phyloP scores from a whole-genome alignment of 2,113 vertebrate species.

The Xenopus tropicalis region DNA sequence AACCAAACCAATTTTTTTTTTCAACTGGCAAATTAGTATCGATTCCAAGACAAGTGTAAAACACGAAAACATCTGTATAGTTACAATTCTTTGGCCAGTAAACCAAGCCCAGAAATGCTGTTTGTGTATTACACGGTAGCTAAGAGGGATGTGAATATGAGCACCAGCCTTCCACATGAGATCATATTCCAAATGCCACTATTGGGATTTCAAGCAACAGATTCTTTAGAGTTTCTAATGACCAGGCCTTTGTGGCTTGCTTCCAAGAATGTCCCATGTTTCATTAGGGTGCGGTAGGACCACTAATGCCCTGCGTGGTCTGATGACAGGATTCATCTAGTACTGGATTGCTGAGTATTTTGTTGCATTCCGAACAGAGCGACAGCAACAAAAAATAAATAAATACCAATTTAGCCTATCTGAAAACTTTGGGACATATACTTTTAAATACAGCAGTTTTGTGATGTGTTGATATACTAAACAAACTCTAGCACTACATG shows the following conservation, averaged over 20 bases:
- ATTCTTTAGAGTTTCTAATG: constrained; percentile 53
- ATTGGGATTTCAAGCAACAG: constrained; percentile 49
- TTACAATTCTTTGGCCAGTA: neutral
- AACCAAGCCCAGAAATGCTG: constrained; percentile 18
- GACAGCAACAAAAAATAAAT: constrained; percentile 46
- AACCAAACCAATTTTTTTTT: no score
- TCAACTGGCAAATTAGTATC: neutral
- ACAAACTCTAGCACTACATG: neutral
- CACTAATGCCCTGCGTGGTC: constrained; percentile 52
- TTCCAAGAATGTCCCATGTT: constrained; percentile 66
- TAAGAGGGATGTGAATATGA: constrained; percentile 44
- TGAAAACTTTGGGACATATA: constrained; percentile 2
- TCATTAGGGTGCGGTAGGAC: constrained; percentile 62
- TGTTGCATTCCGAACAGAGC: constrained; percentile 49
- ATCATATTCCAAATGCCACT: constrained; percentile 52
- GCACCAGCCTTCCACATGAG: constrained; percentile 30
- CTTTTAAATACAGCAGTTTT: neutral
- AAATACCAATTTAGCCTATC: constrained; percentile 37
- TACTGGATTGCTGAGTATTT: constrained; percentile 53
- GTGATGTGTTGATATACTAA: neutral
- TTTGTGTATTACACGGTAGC: constrained; percentile 37
- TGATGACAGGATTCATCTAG: constrained; percentile 59
- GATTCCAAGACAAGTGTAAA: neutral
- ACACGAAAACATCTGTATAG: constrained; percentile 6
- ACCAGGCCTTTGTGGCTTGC: constrained; percentile 53